Evolutionary conservation across 2,888 invertebrate species (phyloP).

Genomic region (Hypercompe scribonia): DNA sequence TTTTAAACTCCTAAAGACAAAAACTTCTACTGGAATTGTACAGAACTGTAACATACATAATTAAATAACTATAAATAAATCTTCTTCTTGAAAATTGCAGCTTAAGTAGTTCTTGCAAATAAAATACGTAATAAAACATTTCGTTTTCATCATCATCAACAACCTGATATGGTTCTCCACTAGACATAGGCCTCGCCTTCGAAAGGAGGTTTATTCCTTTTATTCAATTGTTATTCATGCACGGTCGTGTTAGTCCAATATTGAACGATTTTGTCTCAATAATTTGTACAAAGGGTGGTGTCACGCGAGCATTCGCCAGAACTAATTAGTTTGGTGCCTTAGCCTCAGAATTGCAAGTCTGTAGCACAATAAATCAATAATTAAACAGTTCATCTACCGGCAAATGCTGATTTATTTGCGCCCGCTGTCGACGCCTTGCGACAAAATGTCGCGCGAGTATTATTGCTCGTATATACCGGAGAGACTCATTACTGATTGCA

Average conservation of each 20-base stretch:
- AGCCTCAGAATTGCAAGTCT: constrained; percentile 54
- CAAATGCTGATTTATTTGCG: constrained; percentile 84
- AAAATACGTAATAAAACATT: neutral
- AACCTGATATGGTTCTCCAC: too few relatives aligned
- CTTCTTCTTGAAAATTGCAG: too few relatives aligned
- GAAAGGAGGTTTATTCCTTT: constrained; percentile 34
- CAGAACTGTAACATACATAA: too few relatives aligned
- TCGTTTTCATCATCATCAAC: too few relatives aligned
- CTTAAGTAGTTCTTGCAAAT: neutral
- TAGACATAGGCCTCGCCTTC: too few relatives aligned
- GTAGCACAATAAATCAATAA: constrained; percentile 83
- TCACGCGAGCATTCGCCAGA: constrained; percentile 79
- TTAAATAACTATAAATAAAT: too few relatives aligned
- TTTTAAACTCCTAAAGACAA: too few relatives aligned
- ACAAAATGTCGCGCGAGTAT: constrained; percentile 64
- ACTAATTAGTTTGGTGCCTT: constrained; percentile 82
- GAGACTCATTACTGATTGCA: constrained; percentile 61
- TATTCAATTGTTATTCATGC: constrained; percentile 74
- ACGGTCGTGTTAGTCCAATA: constrained; percentile 71
- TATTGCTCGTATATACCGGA: constrained; percentile 19
- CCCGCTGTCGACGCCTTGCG: constrained; percentile 74
- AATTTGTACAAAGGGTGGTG: constrained; percentile 72
- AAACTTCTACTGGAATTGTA: too few relatives aligned
- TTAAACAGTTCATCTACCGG: constrained; percentile 83
- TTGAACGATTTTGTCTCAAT: constrained; percentile 80